Base-by-base conservation (phyloP, 2,797 vertebrate genomes). In the Rallus crepitans region DNA sequence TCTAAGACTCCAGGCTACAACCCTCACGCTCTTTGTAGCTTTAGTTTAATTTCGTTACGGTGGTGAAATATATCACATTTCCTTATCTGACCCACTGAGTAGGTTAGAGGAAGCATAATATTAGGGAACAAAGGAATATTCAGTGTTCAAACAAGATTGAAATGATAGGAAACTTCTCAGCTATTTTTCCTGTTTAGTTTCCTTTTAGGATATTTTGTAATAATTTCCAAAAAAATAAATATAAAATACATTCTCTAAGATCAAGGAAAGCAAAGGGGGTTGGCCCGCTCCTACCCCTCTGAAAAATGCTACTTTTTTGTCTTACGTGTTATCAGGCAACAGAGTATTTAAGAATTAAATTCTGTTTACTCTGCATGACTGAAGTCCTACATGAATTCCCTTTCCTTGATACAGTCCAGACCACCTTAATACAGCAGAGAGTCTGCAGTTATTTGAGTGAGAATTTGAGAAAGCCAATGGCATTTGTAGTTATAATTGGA, bases 21-120 rank as follows among this genome's bases (percentile, higher is more conserved):
- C 92, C 94, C 94, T 95, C 92, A 79, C 9, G 16, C 70, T 94
- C 96, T 97, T 90, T 94, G 96, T 94, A 93, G 63, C 93, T 97
- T 96, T 84, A 55, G 80, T 70, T 96, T 91, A 89, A 96, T 89
- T 95, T 90, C 15, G 35, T 97, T 96, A 89, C 55, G 91, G 96
- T 97, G 96, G 94, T 96, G 97, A 97, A 98, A 97, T 96, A 98
- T 96, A 97, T 93, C 96, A 87, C 81, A 66, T 94, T 97, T 98
- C 96, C 98, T 98, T 98, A 98, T 98, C 98, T 98, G 91, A 96
- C 85, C 77, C 53, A 92, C 65, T 92, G 80, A 94, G 96, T 97
- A 97, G 94, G 96, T 94, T 95, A 98, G 92, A 98, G 98, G 98
- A 98, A 98, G 98, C 97, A 93, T 92, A 97, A 97, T 97, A 98